Evolutionary conservation across 2,113 vertebrate genomes (phyloP).

Genomic region (Macrotus californicus): DNA sequence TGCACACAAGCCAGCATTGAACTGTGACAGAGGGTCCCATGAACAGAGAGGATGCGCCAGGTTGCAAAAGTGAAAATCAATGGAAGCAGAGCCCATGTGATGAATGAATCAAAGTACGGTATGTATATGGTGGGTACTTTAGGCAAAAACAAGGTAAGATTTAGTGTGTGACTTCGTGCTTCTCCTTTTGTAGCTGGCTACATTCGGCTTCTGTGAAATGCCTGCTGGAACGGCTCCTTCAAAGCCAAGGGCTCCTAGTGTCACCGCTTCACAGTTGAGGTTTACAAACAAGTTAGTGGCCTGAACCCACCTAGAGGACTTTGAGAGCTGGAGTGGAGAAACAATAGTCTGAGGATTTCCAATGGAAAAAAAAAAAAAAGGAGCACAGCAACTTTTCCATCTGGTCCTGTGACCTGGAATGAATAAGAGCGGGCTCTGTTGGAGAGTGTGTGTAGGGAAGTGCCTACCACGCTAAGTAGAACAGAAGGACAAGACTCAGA

Average conservation of each 20-base stretch:
- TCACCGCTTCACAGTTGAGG: not conserved
- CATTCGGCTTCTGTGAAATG: not conserved
- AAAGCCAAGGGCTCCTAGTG: not conserved
- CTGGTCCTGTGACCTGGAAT: not conserved
- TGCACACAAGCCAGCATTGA: not conserved
- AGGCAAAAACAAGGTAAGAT: not conserved
- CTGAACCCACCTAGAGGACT: not conserved
- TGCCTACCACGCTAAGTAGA: not conserved
- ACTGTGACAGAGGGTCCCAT: not conserved
- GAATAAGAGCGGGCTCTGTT: not conserved
- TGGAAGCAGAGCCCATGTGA: not conserved
- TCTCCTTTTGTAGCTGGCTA: not conserved
- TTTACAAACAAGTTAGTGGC: not conserved
- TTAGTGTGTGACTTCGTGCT: not conserved
- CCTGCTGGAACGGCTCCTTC: not conserved
- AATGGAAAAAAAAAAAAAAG: not conserved
- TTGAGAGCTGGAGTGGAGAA: not conserved
- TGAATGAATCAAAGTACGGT: not conserved
- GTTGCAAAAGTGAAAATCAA: not conserved
- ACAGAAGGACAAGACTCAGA: not conserved
- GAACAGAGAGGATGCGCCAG: not conserved
- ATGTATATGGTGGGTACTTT: not conserved
- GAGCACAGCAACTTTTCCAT: not conserved
- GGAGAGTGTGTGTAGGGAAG: not conserved
- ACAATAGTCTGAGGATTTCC: not conserved